Evolutionary conservation across 2,113 vertebrate genomes (phyloP).

Genomic region (Cyanoliseus patagonus): DNA sequence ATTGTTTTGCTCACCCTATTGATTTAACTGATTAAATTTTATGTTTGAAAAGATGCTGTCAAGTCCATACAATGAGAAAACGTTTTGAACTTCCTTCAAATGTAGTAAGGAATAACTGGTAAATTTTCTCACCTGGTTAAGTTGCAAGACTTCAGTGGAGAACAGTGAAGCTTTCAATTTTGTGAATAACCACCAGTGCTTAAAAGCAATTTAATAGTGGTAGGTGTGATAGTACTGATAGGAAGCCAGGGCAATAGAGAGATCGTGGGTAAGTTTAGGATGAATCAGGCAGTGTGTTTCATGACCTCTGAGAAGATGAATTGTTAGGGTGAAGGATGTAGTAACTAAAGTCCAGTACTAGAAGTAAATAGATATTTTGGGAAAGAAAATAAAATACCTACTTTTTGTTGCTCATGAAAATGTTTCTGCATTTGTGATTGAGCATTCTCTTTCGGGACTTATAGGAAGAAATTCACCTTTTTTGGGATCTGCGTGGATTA

Average conservation of each 20-base stretch:
- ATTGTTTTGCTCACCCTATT: neutral
- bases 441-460: neutral
- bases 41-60: neutral
- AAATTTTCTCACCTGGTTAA: neutral
- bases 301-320: neutral
- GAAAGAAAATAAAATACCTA: neutral
- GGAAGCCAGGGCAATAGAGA: neutral
- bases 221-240: neutral
- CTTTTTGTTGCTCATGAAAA: neutral
- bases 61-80: neutral
- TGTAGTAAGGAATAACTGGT: neutral
- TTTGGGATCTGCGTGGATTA: neutral
- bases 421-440: neutral
- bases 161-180: neutral
- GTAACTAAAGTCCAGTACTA: neutral
- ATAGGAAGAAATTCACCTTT: neutral
- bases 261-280: neutral
- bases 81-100: neutral
- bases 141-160: neutral
- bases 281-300: neutral
- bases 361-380: neutral
- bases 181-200: neutral
- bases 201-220: neutral
- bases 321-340: neutral
- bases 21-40: neutral